Conservation (phyloP, 2,888 invertebrate species). For the Catonia carolina region DNA sequence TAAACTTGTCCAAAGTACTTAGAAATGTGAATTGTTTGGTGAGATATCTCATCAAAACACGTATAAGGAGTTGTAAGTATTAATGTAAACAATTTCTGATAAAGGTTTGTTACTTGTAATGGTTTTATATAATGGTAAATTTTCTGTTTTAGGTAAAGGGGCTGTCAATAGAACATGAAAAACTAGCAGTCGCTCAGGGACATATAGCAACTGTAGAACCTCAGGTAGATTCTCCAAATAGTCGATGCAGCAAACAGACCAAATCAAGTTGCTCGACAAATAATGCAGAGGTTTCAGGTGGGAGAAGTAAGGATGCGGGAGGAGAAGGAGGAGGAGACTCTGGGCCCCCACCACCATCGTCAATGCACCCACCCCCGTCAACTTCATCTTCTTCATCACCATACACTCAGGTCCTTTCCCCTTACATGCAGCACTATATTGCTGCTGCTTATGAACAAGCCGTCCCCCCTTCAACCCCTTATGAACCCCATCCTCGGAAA, state of each 20-base stretch:
- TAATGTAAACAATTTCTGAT: too few relatives aligned
- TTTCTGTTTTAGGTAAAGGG: constrained; percentile 58
- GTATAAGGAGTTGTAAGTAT: too few relatives aligned
- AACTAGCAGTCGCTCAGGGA: constrained; percentile 53
- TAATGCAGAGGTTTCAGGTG: neutral
- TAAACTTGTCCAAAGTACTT: too few relatives aligned
- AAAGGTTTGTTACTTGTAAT: too few relatives aligned
- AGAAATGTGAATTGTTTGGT: too few relatives aligned
- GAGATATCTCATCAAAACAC: too few relatives aligned
- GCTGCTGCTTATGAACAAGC: constrained; percentile 41
- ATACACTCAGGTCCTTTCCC: constrained; percentile 47
- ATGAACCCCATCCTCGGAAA: constrained; percentile 48
- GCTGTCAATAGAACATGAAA: constrained; percentile 67
- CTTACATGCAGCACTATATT: constrained; percentile 45
- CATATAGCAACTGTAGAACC: constrained; percentile 36
- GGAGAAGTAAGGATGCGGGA: neutral
- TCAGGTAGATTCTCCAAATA: constrained; percentile 41
- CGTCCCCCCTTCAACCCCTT: constrained; percentile 41
- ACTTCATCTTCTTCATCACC: constrained; percentile 40
- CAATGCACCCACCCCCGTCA: constrained; percentile 42
- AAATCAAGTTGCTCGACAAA: neutral
- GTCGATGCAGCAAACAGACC: constrained; percentile 24
- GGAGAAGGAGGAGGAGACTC: constrained; percentile 16
- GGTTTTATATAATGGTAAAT: neutral
- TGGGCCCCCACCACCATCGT: constrained; percentile 29